A percentile compares a stretch with the other conserved stretches of the same genome.
These are phyloP conservation scores for Gadopsis marmoratus DNA, from an alignment of 2,797 vertebrate genomes.

Conservation along the genomic window DNA sequence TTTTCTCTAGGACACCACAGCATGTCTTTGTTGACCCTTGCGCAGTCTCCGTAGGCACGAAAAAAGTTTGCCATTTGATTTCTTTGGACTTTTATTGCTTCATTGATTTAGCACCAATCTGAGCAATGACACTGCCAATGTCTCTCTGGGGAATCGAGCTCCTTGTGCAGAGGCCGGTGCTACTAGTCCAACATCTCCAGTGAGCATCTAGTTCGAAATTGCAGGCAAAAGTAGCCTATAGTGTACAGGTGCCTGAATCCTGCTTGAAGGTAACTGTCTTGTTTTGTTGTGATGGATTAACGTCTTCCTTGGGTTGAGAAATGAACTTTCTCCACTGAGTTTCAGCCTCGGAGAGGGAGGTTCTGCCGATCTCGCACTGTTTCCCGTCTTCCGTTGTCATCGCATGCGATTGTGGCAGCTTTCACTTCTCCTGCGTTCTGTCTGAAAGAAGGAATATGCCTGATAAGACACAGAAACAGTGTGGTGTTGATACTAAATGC, in stretches of 20 bases:
- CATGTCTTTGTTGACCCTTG: conserved; percentile 29
- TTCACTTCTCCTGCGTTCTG: conserved; percentile 34
- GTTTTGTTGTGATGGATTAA: conserved; percentile 46
- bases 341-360: conserved; percentile 16
- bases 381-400: conserved; percentile 32
- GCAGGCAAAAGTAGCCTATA: neutral
- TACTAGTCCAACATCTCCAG: neutral
- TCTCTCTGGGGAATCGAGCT: neutral
- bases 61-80: conserved; percentile 12
- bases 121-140: neutral
- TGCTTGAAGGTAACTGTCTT: conserved; percentile 24
- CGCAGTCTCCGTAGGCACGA: neutral
- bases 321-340: conserved; percentile 34
- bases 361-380: conserved; percentile 13
- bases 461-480: conserved; percentile 56
- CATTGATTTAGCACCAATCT: conserved; percentile 23
- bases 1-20: conserved; percentile 54
- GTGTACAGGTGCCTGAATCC: conserved; percentile 3
- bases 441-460: conserved; percentile 47
- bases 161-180: neutral
- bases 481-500: conserved; percentile 58
- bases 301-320: conserved; percentile 34
- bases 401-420: conserved; percentile 27
- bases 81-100: conserved; percentile 3
- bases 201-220: conserved; percentile 12